Base-by-base conservation (phyloP, 2,113 vertebrate genomes). In the Coregonus clupeaformis region DNA sequence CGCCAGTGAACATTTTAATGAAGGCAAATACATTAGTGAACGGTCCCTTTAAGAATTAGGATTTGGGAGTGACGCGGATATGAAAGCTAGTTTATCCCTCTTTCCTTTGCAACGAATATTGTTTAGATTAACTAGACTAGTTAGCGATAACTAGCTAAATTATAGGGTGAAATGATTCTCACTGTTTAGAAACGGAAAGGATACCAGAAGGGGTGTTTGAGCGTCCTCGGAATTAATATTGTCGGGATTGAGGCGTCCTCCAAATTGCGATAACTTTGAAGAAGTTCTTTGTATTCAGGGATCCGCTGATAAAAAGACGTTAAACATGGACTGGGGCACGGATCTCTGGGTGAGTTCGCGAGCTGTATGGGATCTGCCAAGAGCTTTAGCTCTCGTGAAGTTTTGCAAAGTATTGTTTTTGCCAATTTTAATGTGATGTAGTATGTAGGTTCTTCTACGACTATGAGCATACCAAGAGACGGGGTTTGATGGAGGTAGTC, bases 1-100 rank as follows among this genome's bases (percentile, higher is more conserved):
- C 18, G 6, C 30, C 65, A 67, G 29, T 47, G 20, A 42, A 68
- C 5, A 13, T 52, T 74, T 45, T 20, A 25, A 18, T 24, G 47
- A 14, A 27, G 4, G 22, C 13, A 18, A 14, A 18, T 14, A 18
- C 12, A 49, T 57, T 30, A 7, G 16, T 2, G 68, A 55, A 22
- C 87, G 86, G 90, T 60, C 88, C 91, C 93, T 94, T 94, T 94
- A 94, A 94, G 93, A 83, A 4, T 90, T 89, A 91, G 90, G 93
- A 92, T 94, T 92, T 92, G 91, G 92, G 93, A 94, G 92, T 92
- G 93, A 94, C 93, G 92, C 90, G 90, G 80, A 85, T 86, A 82
- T 83, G 91, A 89, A 84, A 91, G 88, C 90, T 80, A 87, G 81
- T 93, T 91, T 89, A 91, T 92, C 91, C 86, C 80, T 84, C 88